These are phyloP conservation scores for Drosophila setosimentum DNA, from an alignment of 2,888 invertebrate species.

Conservation along the genomic window DNA sequence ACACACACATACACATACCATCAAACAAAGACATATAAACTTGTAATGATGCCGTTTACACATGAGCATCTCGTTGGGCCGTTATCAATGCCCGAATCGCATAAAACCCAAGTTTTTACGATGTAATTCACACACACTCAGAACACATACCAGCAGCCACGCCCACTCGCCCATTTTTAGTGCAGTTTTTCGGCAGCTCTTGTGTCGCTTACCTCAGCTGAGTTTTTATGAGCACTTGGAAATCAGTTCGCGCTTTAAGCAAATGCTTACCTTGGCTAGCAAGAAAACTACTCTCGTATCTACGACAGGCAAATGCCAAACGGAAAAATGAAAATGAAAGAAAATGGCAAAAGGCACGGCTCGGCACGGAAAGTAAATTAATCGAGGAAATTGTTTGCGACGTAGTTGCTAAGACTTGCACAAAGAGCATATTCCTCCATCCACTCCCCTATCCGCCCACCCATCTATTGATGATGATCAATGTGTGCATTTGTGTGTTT, in stretches of 20 bases:
- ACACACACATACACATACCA: slow-evolving; percentile 12
- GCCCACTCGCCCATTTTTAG: slow-evolving; percentile 39
- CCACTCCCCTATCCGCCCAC: neutral
- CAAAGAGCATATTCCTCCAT: slow-evolving; percentile 56
- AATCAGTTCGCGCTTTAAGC: slow-evolving; percentile 76
- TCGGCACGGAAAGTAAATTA: slow-evolving; percentile 75
- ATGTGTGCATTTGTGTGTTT: slow-evolving; percentile 15
- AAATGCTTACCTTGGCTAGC: slow-evolving; percentile 76
- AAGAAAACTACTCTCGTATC: slow-evolving; percentile 50
- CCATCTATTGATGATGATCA: slow-evolving; percentile 46
- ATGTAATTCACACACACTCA: slow-evolving; percentile 72
- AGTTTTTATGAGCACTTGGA: slow-evolving; percentile 75
- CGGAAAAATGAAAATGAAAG: slow-evolving; percentile 65
- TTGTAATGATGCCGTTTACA: slow-evolving; percentile 74
- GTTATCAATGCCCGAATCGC: slow-evolving; percentile 76
- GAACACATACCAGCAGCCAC: slow-evolving; percentile 13
- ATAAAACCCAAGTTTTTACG: slow-evolving; percentile 76
- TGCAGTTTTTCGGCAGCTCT: slow-evolving; percentile 52
- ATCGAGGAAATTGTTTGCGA: slow-evolving; percentile 80
- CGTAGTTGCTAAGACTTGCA: slow-evolving; percentile 79
- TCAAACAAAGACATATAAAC: slow-evolving; percentile 16
- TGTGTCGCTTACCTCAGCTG: slow-evolving; percentile 56
- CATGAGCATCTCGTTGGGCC: slow-evolving; percentile 71
- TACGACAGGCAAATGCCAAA: slow-evolving; percentile 62
- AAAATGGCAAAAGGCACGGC: slow-evolving; percentile 70